Base-by-base conservation (phyloP, 2,888 invertebrate genomes). In the Cataglyphis cursor region DNA sequence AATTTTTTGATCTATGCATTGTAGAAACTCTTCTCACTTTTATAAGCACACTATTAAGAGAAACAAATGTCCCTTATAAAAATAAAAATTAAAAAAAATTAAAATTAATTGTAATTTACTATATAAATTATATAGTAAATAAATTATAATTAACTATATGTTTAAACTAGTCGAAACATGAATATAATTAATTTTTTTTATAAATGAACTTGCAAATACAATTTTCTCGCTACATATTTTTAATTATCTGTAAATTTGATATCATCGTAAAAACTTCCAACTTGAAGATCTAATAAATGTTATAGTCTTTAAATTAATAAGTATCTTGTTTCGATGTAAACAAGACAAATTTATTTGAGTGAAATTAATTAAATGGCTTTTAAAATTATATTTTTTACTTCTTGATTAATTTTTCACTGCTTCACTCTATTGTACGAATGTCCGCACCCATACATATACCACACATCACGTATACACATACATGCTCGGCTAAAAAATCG, bases 361-460 rank as follows among this genome's bases (percentile, higher is more conserved):
- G 21, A 41, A 31, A 65, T 75, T 38, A 51, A 41, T 73, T 38
- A 72, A 35, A 44, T 35, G n/a, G 4, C 4, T 8, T 54, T 38
- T 38, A n/a, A 44, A 35, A 76, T 31, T 41, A 35, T 12, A 9
- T 38, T 21, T 28, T 64, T 41, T 64, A 21, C 18, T 31, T 61
- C 28, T 28, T 28, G n/a, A 41, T 62, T 35, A 68, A 59, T 57
- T 31, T 51, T 21, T 78, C 18, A 68, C 4, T 84, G 81, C 76
- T 84, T 85, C 84, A 70, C 54, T 78, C 51, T 70, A 64, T 76
- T 85, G 41, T 85, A 83, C 72, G 66, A 87, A 80, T 80, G 54
- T 81, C 62, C 75, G 81, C 82, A 72, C 73, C 2, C n/a, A 48
- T 4, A 48, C 5, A 48, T 6, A n/a, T 12, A 44, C 44, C 44